A percentile compares a stretch with the other conserved stretches of the same genome.
phyloP scores from a whole-genome alignment of 2,888 invertebrate genomes.

The Melitaea athalia region DNA sequence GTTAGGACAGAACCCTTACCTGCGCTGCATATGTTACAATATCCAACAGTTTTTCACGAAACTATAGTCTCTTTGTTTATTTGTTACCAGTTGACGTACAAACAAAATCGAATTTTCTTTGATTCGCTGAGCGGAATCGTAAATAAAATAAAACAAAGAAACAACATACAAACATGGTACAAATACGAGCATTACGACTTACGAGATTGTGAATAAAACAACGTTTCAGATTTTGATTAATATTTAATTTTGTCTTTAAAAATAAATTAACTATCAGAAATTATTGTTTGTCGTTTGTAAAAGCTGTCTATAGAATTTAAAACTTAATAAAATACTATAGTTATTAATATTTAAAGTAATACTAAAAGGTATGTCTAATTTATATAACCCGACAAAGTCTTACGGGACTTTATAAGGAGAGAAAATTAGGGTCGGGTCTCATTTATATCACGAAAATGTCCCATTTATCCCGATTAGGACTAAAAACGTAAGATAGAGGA shows the following conservation, averaged over 20 bases:
- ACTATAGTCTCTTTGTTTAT: conserved; percentile 75
- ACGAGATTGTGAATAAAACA: conserved; percentile 18
- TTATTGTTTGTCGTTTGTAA: not conserved
- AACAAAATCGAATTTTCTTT: conserved; percentile 77
- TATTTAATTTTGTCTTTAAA: no score
- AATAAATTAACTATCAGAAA: not conserved
- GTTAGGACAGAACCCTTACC: conserved; percentile 73
- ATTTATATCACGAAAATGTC: conserved; percentile 40
- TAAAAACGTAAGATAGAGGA: conserved; percentile 25
- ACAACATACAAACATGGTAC: conserved; percentile 26
- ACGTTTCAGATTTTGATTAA: not conserved
- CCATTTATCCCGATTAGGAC: conserved; percentile 36
- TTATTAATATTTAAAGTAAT: not conserved
- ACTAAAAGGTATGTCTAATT: conserved; percentile 12
- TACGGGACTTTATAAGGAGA: conserved; percentile 32
- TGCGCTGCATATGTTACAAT: conserved; percentile 78
- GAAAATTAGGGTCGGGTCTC: conserved; percentile 36
- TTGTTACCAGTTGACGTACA: conserved; percentile 72
- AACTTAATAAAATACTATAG: not conserved
- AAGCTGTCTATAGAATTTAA: not conserved
- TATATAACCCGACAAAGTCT: conserved; percentile 25
- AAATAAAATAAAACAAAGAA: conserved; percentile 35
- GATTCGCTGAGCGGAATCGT: conserved; percentile 55
- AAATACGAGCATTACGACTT: conserved; percentile 13
- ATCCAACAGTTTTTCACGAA: conserved; percentile 58